Evolutionary conservation across 2,113 vertebrate genomes (phyloP), one percentile per base, ranked within the genome.

Genomic region (Peromyscus maniculatus): DNA sequence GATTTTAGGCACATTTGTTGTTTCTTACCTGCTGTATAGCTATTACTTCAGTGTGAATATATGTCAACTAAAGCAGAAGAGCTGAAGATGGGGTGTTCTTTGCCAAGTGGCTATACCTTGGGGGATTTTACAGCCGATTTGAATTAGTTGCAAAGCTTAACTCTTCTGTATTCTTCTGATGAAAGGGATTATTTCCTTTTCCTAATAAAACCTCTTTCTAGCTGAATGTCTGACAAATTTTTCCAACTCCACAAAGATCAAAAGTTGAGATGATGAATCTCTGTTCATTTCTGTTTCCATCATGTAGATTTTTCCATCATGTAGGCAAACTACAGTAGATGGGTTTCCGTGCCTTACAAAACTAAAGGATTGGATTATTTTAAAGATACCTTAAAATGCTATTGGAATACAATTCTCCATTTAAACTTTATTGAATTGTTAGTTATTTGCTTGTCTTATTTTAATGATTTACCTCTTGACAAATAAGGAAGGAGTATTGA

Each of bases 201-300:
- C 7, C 66, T 97, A 90, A 88, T 13, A 79, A 97, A 98, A 94
- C 0, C 89, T n/a, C 79, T 43, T 92, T 64, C 6, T 39, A 91
- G 87, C 71, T 93, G 33, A 96, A 13, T 64, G 84, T 12, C 74
- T 0, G 5, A 0, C 1, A 11, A 46, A 24, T 1, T 10, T 88
- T 67, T 91, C 77, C 64, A 4, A 87, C 97, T n/a, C 49, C 93
- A 26, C 91, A 91, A 55, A 97, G 13, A 96, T 96, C 94, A 96
- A 97, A 98, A 80, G 24, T 94, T 2, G 9, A 55, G 11, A 92
- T 11, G 89, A 31, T 36, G 95, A 96, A 72, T 97, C 67, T 1
- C 97, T 97, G 31, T 46, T 97, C 89, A 96, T 96, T 24, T 97
- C 33, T 78, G 7, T 97, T 98, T 91, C 62, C 89, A 55, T 77